Conservation (phyloP, 2,888 invertebrate species). For the Scaptodrosophila latifasciaeformis region DNA sequence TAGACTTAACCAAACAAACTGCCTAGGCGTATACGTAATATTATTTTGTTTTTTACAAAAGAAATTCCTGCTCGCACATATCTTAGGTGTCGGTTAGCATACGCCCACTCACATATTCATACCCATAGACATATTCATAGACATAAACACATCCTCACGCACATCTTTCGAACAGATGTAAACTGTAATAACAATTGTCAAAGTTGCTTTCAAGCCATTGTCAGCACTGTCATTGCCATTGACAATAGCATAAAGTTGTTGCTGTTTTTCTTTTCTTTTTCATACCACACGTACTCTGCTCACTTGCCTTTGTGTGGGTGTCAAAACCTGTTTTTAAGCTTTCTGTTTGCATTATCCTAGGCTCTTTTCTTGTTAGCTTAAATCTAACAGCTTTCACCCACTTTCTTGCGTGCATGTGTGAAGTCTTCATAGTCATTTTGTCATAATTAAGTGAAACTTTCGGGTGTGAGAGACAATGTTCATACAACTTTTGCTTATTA, state of each 20-base stretch:
- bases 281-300: too few species aligned
- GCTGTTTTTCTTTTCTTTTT: conserved; percentile 1
- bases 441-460: conserved; percentile 57
- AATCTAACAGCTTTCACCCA: conserved; percentile 19
- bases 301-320: neutral
- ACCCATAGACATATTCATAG: neutral
- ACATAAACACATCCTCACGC: conserved; percentile 18
- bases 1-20: conserved; percentile 18
- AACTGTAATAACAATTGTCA: conserved; percentile 57
- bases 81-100: conserved; percentile 18
- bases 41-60: conserved; percentile 18
- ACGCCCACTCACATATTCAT: conserved; percentile 8
- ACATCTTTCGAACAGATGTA: conserved; percentile 39
- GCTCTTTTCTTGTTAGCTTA: conserved; percentile 14
- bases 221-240: conserved; percentile 49
- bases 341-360: conserved; percentile 36
- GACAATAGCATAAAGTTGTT: conserved; percentile 49
- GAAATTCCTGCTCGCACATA: conserved; percentile 18
- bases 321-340: neutral
- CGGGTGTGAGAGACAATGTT: conserved; percentile 35
- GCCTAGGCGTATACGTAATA: neutral
- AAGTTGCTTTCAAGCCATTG: conserved; percentile 40
- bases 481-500: conserved; percentile 35
- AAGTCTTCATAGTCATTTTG: conserved; percentile 54
- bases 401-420: conserved; percentile 31